phyloP scores from a whole-genome alignment of 2,888 invertebrate species.

The Thalpophila matura region DNA sequence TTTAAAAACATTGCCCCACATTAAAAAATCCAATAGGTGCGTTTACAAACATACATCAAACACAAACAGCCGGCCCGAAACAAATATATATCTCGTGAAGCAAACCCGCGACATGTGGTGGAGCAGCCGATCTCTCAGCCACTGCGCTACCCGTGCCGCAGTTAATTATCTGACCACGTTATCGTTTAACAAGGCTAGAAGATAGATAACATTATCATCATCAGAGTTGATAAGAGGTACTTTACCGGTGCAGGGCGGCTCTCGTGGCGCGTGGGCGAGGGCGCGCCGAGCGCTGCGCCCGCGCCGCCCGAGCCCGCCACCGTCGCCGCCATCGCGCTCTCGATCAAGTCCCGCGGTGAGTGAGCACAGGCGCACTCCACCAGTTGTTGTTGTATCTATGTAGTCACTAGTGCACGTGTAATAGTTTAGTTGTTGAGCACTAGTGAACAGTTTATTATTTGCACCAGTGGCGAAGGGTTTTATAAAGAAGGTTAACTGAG shows the following conservation, averaged over 20 bases:
- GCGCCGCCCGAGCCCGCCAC: slow-evolving; percentile 72
- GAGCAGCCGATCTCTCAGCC: too few relatives aligned
- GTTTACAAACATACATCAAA: too few relatives aligned
- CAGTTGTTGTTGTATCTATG: slow-evolving; percentile 10
- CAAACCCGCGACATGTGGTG: too few relatives aligned
- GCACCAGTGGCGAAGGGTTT: neutral
- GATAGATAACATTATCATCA: neutral
- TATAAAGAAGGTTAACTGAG: too few relatives aligned
- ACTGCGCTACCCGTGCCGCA: too few relatives aligned
- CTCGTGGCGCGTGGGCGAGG: slow-evolving; percentile 61
- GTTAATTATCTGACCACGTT: too few relatives aligned
- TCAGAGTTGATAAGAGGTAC: neutral
- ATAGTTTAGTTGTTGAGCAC: slow-evolving; percentile 23
- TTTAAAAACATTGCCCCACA: too few relatives aligned
- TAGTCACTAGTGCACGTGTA: slow-evolving; percentile 18
- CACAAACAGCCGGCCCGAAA: too few relatives aligned
- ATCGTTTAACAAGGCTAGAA: too few relatives aligned
- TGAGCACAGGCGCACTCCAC: slow-evolving; percentile 57
- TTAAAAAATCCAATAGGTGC: too few relatives aligned
- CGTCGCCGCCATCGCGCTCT: slow-evolving; percentile 84
- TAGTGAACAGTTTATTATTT: neutral
- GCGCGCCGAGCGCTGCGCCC: slow-evolving; percentile 53
- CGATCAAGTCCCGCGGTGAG: slow-evolving; percentile 87
- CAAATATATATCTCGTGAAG: too few relatives aligned
- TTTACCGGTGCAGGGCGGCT: slow-evolving; percentile 37